Base-by-base conservation (phyloP, 2,888 invertebrate species). In the Athalia circularis region DNA sequence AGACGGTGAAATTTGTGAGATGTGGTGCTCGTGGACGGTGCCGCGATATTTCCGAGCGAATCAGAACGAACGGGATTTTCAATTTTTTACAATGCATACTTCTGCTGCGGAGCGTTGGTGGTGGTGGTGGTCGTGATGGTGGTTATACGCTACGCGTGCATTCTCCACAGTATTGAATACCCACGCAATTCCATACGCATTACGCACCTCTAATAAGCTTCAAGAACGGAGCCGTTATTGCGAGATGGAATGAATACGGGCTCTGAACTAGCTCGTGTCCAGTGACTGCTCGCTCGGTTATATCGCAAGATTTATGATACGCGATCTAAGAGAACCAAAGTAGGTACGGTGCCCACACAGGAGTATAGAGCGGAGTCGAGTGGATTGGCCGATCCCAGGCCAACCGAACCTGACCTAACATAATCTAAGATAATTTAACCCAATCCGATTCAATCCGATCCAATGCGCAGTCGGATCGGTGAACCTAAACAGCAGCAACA, bases 61-160 rank as follows among this genome's bases (percentile, higher is more conserved):
- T 64, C 75, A 64, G 75, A 75, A 61, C 75, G 62, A 75, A 75
- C 75, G 75, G 75, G 61, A 75, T 62, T 75, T 50, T 62, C 7
- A 47, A 6, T 62, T 52, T 64, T 62, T 62, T 5, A 6, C 50
- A n/a, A 45, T 15, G 9, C 8, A 47, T 54, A 54, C 54, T 54
- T n/a, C 54, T 29, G 29, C 50, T 5, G 15, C 4, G 5, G 13
- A 52, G 11, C 15, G 50, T 29, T 47, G 6, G 6, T 43, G n/a
- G n/a, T 15, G n/a, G 7, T 70, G 7, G n/a, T 47, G 15, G 47
- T 48, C 11, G 65, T 48, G 59, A 5, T 65, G 47, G 65, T 65
- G 48, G 48, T 6, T 48, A 48, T 13, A 65, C 65, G 48, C 65
- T 47, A 11, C n/a, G 11, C 5, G n/a, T 8, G 50, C 54, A 52